Evolutionary conservation across 2,113 vertebrate genomes (phyloP), one percentile per base, ranked within the genome.

Genomic region (Zootoca vivipara): DNA sequence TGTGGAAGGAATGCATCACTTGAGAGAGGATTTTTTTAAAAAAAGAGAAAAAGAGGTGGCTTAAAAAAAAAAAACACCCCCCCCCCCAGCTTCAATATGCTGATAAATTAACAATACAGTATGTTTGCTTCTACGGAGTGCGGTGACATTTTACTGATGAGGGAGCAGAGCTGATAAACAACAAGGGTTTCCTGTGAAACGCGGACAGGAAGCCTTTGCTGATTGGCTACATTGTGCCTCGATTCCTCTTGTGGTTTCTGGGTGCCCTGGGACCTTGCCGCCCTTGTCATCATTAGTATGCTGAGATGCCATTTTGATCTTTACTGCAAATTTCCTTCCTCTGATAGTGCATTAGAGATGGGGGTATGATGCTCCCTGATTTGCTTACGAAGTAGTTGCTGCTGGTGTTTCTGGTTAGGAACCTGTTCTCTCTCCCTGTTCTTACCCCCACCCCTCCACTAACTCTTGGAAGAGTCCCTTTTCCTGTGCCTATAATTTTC

Each of bases 181-280:
- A 67, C 72, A n/a, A 91, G 90, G 40, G 33, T 95, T 97, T 97
- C 96, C 96, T 97, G 96, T 92, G 52, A 0, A 15, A 42, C 91
- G 3, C 85, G 86, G 88, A 88, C 88, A 93, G 87, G 90, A 94
- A 94, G 87, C 35, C 91, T 73, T 72, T 85, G 81, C 88, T 92
- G 92, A 91, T 84, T 93, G 95, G 93, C 91, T 89, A 42, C 58
- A 28, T 5, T 24, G 46, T 77, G 90, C 28, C 65, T 77, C 86
- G 92, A 89, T 93, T 94, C 90, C 69, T 69, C 79, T 87, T 94
- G 94, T 52, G 91, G 95, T 92, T 87, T 88, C 88, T 82, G 78
- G 69, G 65, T 30, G 87, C 84, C 5, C 73, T 67, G 70, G 67
- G 28, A 89, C 89, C 90, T 38, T 38, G 24, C 3, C 93, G 82